A percentile compares a stretch with the other conserved stretches of the same genome.
phyloP scores from a whole-genome alignment of 2,113 vertebrate species.

The Uropsilus gracilis region DNA sequence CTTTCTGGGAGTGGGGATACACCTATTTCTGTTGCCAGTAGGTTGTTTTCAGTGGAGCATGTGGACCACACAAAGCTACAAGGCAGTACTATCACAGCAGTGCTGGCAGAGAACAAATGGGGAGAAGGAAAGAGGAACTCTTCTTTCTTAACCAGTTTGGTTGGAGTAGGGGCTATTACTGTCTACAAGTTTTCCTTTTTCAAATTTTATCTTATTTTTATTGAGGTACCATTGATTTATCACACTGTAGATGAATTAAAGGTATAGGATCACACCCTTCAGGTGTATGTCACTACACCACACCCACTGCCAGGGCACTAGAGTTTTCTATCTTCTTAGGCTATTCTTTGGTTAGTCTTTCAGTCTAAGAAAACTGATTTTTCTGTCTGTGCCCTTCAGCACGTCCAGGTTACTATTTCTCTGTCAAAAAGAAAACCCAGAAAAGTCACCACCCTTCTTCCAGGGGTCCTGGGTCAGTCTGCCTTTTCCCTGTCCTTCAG shows the following conservation, averaged over 20 bases:
- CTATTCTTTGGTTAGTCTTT: neutral
- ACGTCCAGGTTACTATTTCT: neutral
- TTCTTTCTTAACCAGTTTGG: neutral
- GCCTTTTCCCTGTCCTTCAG: neutral
- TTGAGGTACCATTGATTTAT: too few species aligned
- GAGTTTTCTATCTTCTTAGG: neutral
- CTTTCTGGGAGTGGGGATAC: neutral
- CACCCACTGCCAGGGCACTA: too few species aligned
- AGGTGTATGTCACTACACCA: too few species aligned
- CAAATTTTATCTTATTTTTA: too few species aligned
- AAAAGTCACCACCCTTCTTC: neutral
- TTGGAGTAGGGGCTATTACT: neutral
- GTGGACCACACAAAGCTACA: neutral
- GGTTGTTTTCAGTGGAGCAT: neutral
- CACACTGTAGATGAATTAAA: too few species aligned
- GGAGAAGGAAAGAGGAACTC: neutral
- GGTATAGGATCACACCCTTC: too few species aligned
- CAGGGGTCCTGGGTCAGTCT: neutral
- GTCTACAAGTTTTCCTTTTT: too few species aligned
- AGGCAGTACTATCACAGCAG: neutral
- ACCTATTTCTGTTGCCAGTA: neutral
- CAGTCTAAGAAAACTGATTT: neutral
- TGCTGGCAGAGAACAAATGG: neutral
- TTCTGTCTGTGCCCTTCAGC: neutral
- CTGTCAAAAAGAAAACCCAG: neutral